Percentiles rank a stretch among this genome's conserved stretches.
phyloP scores from a whole-genome alignment of 37 sponge, comb jelly and placozoan species.

The Haliclona indistincta region DNA sequence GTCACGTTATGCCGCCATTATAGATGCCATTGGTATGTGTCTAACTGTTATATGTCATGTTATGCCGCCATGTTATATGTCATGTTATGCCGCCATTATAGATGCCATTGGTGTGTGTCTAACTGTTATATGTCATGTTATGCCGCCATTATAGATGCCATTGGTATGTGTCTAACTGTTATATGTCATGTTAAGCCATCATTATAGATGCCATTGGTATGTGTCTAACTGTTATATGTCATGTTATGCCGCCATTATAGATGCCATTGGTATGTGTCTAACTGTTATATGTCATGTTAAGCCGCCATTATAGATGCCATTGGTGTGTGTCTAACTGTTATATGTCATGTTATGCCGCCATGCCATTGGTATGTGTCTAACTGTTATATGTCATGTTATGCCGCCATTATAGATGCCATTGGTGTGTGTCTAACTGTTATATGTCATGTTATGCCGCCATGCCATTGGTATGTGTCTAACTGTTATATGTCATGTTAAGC shows the following conservation, averaged over 20 bases:
- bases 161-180: slow-evolving; percentile 53
- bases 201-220: slow-evolving; percentile 87
- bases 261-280: slow-evolving; percentile 70
- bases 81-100: slow-evolving; percentile 85
- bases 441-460: too few relatives aligned
- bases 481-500: slow-evolving; percentile 42
- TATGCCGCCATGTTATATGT: too few relatives aligned
- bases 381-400: neutral
- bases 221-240: neutral
- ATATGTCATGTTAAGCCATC: slow-evolving; percentile 62
- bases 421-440: slow-evolving; percentile 39
- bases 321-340: slow-evolving; percentile 40
- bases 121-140: neutral
- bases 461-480: slow-evolving; percentile 66
- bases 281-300: slow-evolving; percentile 13
- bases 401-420: slow-evolving; percentile 82
- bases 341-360: too few relatives aligned
- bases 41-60: too few relatives aligned
- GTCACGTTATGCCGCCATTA: too few relatives aligned
- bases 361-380: slow-evolving; percentile 66
- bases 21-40: too few relatives aligned
- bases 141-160: slow-evolving; percentile 82
- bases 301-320: slow-evolving; percentile 85
- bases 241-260: slow-evolving; percentile 86
- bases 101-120: slow-evolving; percentile 75